Conservation (phyloP, 2,888 invertebrate genomes). For the Hemithea aestivaria region DNA sequence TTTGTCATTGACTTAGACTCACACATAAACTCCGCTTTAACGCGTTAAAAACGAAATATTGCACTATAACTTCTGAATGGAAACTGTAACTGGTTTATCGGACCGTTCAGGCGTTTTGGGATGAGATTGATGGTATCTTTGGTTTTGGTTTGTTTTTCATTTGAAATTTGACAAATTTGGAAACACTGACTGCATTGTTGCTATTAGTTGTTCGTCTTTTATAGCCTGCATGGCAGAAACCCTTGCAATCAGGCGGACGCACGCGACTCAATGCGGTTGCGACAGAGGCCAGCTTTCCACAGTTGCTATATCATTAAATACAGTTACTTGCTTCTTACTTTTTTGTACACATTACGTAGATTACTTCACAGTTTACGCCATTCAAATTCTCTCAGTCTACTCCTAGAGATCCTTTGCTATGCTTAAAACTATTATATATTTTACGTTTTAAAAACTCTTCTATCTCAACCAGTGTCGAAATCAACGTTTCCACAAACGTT, state of each 20-base stretch:
- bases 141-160: too few species aligned
- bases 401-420: too few species aligned
- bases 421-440: too few species aligned
- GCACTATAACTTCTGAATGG: not conserved
- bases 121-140: too few species aligned
- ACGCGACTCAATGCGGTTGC: conserved; percentile 65
- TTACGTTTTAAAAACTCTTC: too few species aligned
- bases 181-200: too few species aligned
- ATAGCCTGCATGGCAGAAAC: conserved; percentile 39
- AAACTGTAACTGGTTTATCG: not conserved
- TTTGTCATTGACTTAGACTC: conserved; percentile 12
- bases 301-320: not conserved
- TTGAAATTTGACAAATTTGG: too few species aligned
- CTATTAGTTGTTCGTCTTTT: conserved; percentile 41
- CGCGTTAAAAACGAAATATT: conserved; percentile 1
- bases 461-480: too few species aligned
- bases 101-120: not conserved
- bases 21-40: conserved; percentile 3
- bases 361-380: too few species aligned
- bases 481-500: too few species aligned
- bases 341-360: conserved; percentile 1
- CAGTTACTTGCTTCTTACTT: not conserved
- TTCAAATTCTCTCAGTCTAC: too few species aligned
- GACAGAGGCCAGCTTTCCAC: conserved; percentile 29
- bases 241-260: conserved; percentile 64